Conservation (phyloP, 2,113 vertebrate species). For the Hyperoodon ampullatus region DNA sequence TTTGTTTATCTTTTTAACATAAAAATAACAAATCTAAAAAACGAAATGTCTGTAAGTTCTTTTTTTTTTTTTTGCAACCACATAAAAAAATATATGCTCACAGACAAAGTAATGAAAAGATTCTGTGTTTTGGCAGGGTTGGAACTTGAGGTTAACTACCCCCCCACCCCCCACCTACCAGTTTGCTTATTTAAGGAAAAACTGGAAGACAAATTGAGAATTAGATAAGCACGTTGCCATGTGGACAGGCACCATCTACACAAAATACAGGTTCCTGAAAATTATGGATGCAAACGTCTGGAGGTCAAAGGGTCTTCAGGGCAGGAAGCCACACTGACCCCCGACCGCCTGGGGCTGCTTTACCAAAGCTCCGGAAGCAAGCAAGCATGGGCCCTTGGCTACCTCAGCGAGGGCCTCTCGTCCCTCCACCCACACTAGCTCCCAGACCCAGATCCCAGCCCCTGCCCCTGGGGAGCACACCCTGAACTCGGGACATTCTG, state of each 20-base stretch:
- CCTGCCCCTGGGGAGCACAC: too few relatives aligned
- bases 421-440: background rate
- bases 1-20: background rate
- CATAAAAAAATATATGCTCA: background rate
- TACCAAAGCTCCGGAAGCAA: accelerated
- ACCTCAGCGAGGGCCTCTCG: accelerated
- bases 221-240: background rate
- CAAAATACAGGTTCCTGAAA: background rate
- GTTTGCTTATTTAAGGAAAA: background rate
- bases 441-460: background rate
- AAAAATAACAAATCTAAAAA: background rate
- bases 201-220: background rate
- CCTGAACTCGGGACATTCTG: background rate
- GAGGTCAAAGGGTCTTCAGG: background rate
- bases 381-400: accelerated
- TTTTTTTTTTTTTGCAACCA: background rate
- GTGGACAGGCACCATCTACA: background rate
- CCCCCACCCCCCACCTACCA: too few relatives aligned
- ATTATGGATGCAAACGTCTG: accelerated
- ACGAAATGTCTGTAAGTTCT: background rate
- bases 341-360: too few relatives aligned
- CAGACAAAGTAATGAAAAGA: background rate
- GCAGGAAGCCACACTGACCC: accelerated
- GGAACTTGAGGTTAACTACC: background rate
- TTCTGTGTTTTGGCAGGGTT: background rate